These are phyloP conservation scores for Eupleurogrammus muticus DNA, from an alignment of 2,797 vertebrate species.

Conservation along the genomic window DNA sequence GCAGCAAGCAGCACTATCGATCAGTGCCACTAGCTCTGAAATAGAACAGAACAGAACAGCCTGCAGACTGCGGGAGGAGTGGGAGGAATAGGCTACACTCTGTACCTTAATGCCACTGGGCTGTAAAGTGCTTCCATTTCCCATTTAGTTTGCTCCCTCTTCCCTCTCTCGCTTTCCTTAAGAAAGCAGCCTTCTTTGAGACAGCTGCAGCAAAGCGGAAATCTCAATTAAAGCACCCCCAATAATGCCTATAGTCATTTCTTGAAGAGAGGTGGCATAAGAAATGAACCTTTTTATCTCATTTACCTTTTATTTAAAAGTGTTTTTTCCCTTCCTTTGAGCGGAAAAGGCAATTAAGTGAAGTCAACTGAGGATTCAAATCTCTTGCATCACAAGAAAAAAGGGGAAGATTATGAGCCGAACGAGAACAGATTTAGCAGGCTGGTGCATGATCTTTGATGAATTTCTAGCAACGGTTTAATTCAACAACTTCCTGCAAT, in stretches of 20 bases:
- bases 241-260: conserved; percentile 85
- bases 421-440: conserved; percentile 84
- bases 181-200: conserved; percentile 70
- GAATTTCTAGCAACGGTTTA: conserved; percentile 82
- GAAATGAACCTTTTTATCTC: conserved; percentile 85
- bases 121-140: conserved; percentile 84
- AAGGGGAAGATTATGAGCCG: conserved; percentile 80
- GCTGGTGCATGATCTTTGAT: conserved; percentile 80
- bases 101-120: conserved; percentile 81
- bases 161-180: conserved; percentile 58
- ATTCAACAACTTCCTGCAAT: conserved; percentile 86
- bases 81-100: conserved; percentile 78
- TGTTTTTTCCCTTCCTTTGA: conserved; percentile 77
- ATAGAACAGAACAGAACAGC: conserved; percentile 73
- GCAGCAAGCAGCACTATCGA: conserved; percentile 80
- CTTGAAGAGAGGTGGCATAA: conserved; percentile 80
- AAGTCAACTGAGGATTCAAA: conserved; percentile 87
- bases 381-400: conserved; percentile 83
- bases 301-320: conserved; percentile 89
- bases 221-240: conserved; percentile 85
- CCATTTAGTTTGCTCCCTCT: conserved; percentile 76
- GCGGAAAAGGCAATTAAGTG: conserved; percentile 88
- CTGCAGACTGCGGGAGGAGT: conserved; percentile 74
- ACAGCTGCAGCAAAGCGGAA: conserved; percentile 85
- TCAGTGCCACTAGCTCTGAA: conserved; percentile 80